A percentile compares a stretch with the other conserved stretches of the same genome.
Conservation (phyloP, 2,797 vertebrate species). For the Peromyscus aztecus region DNA sequence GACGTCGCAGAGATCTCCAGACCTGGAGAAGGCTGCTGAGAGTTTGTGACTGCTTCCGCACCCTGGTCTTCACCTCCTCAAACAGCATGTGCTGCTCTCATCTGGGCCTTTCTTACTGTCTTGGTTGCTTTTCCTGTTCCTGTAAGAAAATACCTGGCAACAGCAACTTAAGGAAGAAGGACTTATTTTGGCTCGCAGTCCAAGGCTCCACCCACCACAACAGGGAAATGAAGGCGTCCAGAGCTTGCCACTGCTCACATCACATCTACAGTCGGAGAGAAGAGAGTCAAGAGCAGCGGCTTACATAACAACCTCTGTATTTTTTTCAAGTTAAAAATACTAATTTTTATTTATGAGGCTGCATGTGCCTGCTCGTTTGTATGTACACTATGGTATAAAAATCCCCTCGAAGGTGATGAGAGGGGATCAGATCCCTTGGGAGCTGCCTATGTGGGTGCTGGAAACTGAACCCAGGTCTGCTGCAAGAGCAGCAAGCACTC, state of each 20-base stretch:
- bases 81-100: neutral
- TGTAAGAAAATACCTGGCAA: neutral
- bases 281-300: neutral
- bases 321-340: neutral
- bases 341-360: neutral
- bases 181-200: neutral
- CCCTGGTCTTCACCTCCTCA: slow-evolving; percentile 52
- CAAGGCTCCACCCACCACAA: neutral
- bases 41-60: neutral
- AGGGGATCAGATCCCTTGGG: neutral
- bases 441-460: neutral
- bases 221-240: neutral
- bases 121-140: neutral
- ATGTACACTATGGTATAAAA: neutral
- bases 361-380: neutral
- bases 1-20: neutral
- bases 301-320: neutral
- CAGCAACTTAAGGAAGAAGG: too few species aligned
- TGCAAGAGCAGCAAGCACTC: neutral
- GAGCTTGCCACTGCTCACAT: too few species aligned
- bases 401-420: neutral
- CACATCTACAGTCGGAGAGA: too few species aligned
- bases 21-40: neutral
- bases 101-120: neutral
- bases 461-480: neutral